Conservation (phyloP, 2,113 vertebrate species). For the Plectropomus leopardus region DNA sequence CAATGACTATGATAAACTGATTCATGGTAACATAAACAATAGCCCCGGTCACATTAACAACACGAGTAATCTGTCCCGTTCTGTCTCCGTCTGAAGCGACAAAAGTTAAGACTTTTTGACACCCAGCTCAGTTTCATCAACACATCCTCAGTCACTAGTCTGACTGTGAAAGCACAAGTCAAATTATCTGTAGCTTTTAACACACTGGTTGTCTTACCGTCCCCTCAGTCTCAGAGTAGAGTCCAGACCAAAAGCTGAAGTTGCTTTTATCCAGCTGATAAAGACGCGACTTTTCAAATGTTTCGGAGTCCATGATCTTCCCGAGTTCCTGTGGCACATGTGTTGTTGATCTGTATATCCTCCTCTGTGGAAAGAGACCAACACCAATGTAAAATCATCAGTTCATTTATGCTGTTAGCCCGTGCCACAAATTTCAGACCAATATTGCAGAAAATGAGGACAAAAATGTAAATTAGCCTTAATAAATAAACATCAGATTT, state of each 20-base stretch:
- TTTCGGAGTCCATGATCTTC: slow-evolving; percentile 97
- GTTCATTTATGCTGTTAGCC: neutral
- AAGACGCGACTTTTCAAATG: slow-evolving; percentile 97
- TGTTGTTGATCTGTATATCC: slow-evolving; percentile 90
- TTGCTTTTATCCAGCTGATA: slow-evolving; percentile 99
- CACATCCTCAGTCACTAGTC: neutral
- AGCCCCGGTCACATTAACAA: neutral
- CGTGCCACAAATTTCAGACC: neutral
- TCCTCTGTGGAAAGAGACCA: slow-evolving; percentile 84
- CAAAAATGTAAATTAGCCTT: too few species aligned
- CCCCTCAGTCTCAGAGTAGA: slow-evolving; percentile 96
- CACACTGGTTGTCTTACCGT: slow-evolving; percentile 86
- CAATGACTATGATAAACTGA: neutral
- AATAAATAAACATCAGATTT: neutral
- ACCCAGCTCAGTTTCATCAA: neutral
- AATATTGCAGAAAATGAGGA: neutral
- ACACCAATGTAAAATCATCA: neutral
- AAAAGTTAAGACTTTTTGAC: neutral
- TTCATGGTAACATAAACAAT: neutral
- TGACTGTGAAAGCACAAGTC: neutral
- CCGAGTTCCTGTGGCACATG: slow-evolving; percentile 92
- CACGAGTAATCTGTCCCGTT: neutral
- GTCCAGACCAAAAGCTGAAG: slow-evolving; percentile 98
- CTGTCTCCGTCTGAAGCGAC: neutral
- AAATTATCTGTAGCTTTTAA: neutral